Evolutionary conservation across 2,888 invertebrate species (phyloP).

Genomic region (Resseliella maxima): DNA sequence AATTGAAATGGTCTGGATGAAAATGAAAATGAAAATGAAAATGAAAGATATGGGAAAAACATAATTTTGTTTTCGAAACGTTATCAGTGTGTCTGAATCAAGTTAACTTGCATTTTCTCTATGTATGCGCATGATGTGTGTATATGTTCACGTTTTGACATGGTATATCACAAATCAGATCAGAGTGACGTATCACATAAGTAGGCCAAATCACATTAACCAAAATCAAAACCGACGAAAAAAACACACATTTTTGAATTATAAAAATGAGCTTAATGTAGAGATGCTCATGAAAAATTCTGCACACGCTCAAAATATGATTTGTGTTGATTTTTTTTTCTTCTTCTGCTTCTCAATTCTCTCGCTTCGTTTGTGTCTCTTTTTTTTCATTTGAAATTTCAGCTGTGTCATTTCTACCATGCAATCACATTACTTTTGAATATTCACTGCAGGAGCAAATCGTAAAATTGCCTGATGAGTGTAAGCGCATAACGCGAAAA

Average conservation of each 20-base stretch:
- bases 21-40: neutral
- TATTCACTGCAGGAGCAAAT: neutral
- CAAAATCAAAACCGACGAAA: neutral
- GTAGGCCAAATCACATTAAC: neutral
- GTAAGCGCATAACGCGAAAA: neutral
- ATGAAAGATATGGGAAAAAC: neutral
- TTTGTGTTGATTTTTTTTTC: neutral
- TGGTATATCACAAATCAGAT: neutral
- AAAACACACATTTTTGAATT: neutral
- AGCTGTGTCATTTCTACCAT: neutral
- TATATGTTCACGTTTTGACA: neutral
- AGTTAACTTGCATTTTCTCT: neutral
- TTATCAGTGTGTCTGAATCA: neutral
- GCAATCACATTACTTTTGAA: neutral
- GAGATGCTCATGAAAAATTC: neutral
- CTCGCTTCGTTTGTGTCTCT: neutral
- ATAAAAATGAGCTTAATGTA: constrained; percentile 5
- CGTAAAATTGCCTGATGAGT: neutral
- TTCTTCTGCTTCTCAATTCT: neutral
- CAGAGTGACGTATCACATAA: neutral
- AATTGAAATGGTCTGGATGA: neutral
- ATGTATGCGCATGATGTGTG: neutral
- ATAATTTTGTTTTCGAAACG: neutral
- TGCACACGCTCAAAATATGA: neutral
- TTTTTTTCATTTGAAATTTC: neutral